Percentiles rank a stretch among this genome's conserved stretches.
Evolutionary conservation across 2,888 invertebrate genomes (phyloP).

Genomic region (Nemotelus nigrinus): DNA sequence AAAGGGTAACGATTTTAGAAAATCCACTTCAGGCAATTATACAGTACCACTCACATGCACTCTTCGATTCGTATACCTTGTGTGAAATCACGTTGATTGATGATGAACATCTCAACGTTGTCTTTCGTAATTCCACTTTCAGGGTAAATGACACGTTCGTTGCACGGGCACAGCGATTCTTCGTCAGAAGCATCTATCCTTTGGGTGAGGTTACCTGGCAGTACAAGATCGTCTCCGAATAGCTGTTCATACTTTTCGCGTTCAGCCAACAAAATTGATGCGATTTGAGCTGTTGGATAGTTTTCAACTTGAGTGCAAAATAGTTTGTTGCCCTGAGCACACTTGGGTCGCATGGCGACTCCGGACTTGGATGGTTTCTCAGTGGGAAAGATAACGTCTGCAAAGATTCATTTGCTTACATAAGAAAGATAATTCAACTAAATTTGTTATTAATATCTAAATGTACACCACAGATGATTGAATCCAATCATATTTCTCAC

Average conservation of each 20-base stretch:
- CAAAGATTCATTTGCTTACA: not conserved
- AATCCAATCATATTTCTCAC: no score
- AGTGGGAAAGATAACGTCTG: slow-evolving; percentile 53
- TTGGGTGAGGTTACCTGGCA: slow-evolving; percentile 65
- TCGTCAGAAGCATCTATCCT: slow-evolving; percentile 64
- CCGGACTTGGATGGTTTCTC: slow-evolving; percentile 47
- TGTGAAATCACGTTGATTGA: slow-evolving; percentile 73
- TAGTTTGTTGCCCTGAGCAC: slow-evolving; percentile 56
- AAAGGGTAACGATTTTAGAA: slow-evolving; percentile 46
- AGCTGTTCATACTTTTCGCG: slow-evolving; percentile 57
- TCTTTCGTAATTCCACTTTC: slow-evolving; percentile 70
- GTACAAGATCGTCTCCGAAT: slow-evolving; percentile 60
- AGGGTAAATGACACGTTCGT: slow-evolving; percentile 68
- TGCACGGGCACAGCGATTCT: slow-evolving; percentile 65
- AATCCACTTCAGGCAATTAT: not conserved
- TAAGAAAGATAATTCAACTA: no score
- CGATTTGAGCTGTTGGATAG: slow-evolving; percentile 64
- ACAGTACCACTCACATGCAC: slow-evolving; percentile 71
- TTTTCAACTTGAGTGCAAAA: slow-evolving; percentile 65
- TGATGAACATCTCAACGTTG: slow-evolving; percentile 75
- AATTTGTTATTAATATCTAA: no score
- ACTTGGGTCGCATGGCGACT: slow-evolving; percentile 45
- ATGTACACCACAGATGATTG: no score
- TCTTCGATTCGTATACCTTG: slow-evolving; percentile 80
- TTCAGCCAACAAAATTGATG: slow-evolving; percentile 55